Percentiles rank a stretch among this genome's conserved stretches.
Conservation (phyloP, 2,113 vertebrate genomes). For the Pyrgilauda ruficollis region DNA sequence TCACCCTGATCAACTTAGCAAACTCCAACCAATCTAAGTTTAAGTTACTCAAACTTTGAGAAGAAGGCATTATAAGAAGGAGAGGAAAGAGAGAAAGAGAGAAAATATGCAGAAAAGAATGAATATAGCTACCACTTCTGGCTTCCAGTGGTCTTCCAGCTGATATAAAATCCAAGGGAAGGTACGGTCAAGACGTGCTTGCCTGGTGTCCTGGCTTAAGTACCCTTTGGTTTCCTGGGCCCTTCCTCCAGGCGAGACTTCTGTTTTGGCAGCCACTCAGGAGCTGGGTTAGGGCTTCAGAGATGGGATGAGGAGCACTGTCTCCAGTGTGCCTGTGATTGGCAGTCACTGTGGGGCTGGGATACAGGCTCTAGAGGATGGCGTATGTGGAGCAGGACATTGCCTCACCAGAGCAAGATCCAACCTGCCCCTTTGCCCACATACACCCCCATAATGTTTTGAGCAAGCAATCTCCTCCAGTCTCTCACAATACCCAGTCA, state of each 20-base stretch:
- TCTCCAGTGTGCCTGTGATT: background rate
- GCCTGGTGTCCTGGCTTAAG: background rate
- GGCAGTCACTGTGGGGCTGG: background rate
- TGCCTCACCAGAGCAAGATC: background rate
- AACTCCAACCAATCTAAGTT: background rate
- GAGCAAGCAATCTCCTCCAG: background rate
- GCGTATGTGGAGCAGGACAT: background rate
- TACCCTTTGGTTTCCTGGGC: background rate
- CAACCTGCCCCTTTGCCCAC: background rate
- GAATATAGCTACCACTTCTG: background rate
- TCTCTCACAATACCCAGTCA: background rate
- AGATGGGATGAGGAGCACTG: background rate
- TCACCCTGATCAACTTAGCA: background rate
- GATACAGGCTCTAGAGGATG: background rate
- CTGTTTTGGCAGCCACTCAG: background rate
- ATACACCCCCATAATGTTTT: fast-evolving
- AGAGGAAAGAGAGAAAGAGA: background rate
- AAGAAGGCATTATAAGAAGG: background rate
- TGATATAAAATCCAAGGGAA: background rate
- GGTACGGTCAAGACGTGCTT: background rate
- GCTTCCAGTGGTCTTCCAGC: background rate
- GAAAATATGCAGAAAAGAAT: background rate
- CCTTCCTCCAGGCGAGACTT: background rate
- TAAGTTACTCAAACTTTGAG: background rate
- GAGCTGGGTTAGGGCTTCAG: background rate